Conservation (phyloP, 2,888 invertebrate species). For the Hypena proboscidalis region DNA sequence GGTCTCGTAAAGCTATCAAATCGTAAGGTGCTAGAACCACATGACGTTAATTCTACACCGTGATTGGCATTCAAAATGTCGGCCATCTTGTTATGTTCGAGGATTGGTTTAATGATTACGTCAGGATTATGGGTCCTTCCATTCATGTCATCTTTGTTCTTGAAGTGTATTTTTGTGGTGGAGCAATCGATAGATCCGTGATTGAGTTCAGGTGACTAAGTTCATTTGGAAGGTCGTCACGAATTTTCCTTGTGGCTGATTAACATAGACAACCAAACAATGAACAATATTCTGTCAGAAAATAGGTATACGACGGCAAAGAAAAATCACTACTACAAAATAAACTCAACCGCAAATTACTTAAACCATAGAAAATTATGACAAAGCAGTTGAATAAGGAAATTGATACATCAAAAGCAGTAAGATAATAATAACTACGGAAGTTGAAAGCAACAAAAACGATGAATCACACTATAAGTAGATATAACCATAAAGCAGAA, state of each 20-base stretch:
- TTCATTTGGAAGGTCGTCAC: conserved; percentile 31
- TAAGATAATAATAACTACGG: conserved; percentile 28
- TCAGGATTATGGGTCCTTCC: conserved; percentile 59
- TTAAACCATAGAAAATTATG: no score
- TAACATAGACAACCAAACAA: conserved; percentile 16
- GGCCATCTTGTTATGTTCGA: conserved; percentile 72
- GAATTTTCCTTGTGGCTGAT: conserved; percentile 36
- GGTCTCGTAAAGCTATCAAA: conserved; percentile 83
- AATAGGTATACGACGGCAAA: conserved; percentile 9
- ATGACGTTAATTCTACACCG: conserved; percentile 69
- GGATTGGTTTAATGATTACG: conserved; percentile 62
- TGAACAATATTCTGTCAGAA: neutral
- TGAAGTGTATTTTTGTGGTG: conserved; percentile 33
- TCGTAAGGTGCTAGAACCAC: conserved; percentile 74
- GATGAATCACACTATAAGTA: conserved; percentile 38
- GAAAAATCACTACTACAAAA: no score
- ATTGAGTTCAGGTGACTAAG: conserved; percentile 28
- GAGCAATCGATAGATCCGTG: conserved; percentile 28
- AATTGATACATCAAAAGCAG: conserved; percentile 18
- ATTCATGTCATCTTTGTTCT: conserved; percentile 55
- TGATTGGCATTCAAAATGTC: conserved; percentile 75
- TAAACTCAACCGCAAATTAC: no score
- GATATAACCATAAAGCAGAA: conserved; percentile 51
- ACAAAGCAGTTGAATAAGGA: no score
- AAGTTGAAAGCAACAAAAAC: conserved; percentile 32